phyloP scores from a whole-genome alignment of 2,888 invertebrate species.

The Phytoseiulus persimilis region DNA sequence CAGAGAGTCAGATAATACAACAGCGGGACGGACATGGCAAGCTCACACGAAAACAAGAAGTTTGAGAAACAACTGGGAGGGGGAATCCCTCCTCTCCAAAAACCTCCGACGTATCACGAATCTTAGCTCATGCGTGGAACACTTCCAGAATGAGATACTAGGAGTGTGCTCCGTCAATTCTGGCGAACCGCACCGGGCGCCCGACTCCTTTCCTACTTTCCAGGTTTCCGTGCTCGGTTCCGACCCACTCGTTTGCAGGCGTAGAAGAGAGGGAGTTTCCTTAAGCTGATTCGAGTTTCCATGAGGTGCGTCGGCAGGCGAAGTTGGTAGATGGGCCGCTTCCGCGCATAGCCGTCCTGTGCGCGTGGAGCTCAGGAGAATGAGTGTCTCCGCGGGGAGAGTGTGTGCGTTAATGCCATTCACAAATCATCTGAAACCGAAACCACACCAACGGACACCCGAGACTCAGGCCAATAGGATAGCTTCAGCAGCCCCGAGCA shows the following conservation, averaged over 20 bases:
- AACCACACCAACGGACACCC: constrained; percentile 5
- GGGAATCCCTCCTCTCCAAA: too few species aligned
- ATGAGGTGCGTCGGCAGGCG: not conserved
- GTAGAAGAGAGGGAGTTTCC: not conserved
- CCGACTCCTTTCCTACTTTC: not conserved
- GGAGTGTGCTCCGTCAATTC: too few species aligned
- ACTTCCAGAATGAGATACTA: too few species aligned
- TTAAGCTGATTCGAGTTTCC: not conserved
- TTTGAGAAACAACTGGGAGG: too few species aligned
- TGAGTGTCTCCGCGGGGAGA: not conserved
- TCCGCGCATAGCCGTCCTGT: not conserved
- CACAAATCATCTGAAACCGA: constrained; percentile 5
- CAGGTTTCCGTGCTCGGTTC: not conserved
- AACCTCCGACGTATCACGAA: too few species aligned
- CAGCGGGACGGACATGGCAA: too few species aligned
- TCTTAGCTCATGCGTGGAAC: too few species aligned
- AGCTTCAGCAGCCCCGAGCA: not conserved
- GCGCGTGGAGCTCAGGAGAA: not conserved
- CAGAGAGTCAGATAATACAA: too few species aligned
- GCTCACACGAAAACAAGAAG: too few species aligned
- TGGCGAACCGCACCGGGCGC: too few species aligned
- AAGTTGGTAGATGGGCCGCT: not conserved
- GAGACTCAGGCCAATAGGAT: not conserved
- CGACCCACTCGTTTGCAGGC: too few species aligned
- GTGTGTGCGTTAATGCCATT: not conserved